Conservation (phyloP, 2,113 vertebrate genomes). For the Serinus canaria region DNA sequence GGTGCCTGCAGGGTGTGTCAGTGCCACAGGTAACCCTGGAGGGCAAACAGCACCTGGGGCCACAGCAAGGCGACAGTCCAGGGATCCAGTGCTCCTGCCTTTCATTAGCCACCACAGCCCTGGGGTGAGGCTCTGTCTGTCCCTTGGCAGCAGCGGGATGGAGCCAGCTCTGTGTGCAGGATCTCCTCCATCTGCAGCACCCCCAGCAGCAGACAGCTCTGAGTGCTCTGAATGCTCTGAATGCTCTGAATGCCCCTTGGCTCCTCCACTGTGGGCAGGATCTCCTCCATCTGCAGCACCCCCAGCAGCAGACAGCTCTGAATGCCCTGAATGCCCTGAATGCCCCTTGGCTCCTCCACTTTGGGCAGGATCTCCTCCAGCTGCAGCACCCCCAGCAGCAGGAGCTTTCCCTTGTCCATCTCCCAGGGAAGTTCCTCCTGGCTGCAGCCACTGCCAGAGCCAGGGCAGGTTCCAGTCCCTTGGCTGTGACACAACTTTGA, state of each 20-base stretch:
- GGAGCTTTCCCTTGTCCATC: rapidly evolving
- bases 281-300: rapidly evolving
- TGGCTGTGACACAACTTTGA: background rate
- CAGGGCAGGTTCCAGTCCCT: background rate
- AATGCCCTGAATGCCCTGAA: background rate
- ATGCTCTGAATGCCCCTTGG: no score
- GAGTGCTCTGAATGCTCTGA: no score
- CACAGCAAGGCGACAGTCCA: rapidly evolving
- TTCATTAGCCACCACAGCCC: background rate
- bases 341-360: background rate
- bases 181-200: rapidly evolving
- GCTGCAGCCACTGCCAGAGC: background rate
- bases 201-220: no score
- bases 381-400: background rate
- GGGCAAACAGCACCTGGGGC: background rate
- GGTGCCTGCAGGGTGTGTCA: background rate
- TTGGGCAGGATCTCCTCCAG: rapidly evolving
- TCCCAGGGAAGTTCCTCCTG: background rate
- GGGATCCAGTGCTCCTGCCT: background rate
- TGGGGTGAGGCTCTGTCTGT: background rate
- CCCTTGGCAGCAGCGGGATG: background rate
- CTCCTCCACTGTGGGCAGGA: no score
- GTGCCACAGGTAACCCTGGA: background rate
- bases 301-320: no score
- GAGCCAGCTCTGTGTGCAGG: no score